These are phyloP conservation scores for Mormyrus hasselquistii DNA, from an alignment of 2,797 vertebrate species.

Conservation along the genomic window DNA sequence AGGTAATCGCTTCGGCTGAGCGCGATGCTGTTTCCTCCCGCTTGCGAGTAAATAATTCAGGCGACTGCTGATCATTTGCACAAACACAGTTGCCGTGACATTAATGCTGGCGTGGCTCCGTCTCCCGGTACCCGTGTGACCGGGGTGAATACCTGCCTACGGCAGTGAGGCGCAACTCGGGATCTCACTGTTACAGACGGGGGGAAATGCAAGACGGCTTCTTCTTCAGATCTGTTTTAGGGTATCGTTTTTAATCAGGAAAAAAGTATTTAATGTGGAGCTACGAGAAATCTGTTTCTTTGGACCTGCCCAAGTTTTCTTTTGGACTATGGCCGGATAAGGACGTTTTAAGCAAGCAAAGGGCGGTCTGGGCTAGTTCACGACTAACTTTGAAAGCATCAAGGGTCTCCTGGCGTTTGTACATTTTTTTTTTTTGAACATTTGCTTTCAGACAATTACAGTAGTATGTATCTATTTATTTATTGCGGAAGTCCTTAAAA, in stretches of 20 bases:
- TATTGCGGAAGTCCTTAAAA: neutral
- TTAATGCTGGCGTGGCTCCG: neutral
- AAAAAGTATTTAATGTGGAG: neutral
- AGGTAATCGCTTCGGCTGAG: neutral
- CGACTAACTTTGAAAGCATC: neutral
- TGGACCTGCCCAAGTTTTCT: neutral
- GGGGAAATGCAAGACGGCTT: neutral
- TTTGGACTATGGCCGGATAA: neutral
- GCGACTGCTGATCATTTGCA: neutral
- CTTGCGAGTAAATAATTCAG: neutral
- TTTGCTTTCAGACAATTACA: neutral
- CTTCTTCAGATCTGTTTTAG: neutral
- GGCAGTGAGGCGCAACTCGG: neutral
- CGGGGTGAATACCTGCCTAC: neutral
- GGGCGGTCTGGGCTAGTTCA: neutral
- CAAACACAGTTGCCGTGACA: neutral
- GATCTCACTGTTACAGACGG: neutral
- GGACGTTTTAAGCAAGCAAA: neutral
- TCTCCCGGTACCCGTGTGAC: neutral
- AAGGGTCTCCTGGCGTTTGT: neutral
- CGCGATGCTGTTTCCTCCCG: neutral
- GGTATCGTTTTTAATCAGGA: neutral
- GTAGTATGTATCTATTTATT: neutral
- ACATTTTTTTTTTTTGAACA: neutral
- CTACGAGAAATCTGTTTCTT: neutral